Evolutionary conservation across 2,113 vertebrate genomes (phyloP).

Genomic region (Pedionomus torquatus): DNA sequence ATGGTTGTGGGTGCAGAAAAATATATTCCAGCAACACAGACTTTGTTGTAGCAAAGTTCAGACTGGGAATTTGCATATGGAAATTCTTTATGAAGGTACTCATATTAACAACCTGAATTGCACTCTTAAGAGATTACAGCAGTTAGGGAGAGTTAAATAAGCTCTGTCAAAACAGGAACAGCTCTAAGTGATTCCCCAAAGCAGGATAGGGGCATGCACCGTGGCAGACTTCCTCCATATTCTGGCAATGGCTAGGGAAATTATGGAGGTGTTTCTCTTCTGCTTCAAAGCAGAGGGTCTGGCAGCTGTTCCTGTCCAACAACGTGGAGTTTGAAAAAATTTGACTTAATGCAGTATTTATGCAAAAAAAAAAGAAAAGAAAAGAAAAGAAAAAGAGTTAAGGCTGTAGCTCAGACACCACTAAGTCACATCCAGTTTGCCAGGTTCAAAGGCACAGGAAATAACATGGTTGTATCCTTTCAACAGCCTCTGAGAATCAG

Average conservation of each 20-base stretch:
- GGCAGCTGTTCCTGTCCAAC: neutral
- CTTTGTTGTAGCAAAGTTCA: slow-evolving; percentile 44
- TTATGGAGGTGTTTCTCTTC: neutral
- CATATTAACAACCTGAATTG: slow-evolving; percentile 40
- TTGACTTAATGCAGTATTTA: neutral
- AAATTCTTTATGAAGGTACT: slow-evolving; percentile 53
- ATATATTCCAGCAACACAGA: slow-evolving; percentile 19
- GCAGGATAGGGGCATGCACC: neutral
- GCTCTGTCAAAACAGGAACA: slow-evolving; percentile 56
- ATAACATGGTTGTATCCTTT: neutral
- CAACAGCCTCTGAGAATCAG: neutral
- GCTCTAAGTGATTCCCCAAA: slow-evolving; percentile 41
- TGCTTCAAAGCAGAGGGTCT: slow-evolving; percentile 29
- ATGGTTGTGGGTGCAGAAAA: neutral
- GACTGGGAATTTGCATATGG: slow-evolving; percentile 47
- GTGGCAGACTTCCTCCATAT: neutral
- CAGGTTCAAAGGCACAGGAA: neutral
- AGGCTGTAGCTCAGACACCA: neutral
- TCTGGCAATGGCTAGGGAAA: slow-evolving; percentile 23
- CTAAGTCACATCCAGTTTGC: neutral
- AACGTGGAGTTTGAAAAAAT: neutral
- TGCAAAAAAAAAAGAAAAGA: neutral
- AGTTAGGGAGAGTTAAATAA: slow-evolving; percentile 59
- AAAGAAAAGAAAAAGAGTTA: neutral
- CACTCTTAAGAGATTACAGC: slow-evolving; percentile 51